Evolutionary conservation across 1,140 invertebrate species (phyloP).

Genomic region (Bombus sylvicola): DNA sequence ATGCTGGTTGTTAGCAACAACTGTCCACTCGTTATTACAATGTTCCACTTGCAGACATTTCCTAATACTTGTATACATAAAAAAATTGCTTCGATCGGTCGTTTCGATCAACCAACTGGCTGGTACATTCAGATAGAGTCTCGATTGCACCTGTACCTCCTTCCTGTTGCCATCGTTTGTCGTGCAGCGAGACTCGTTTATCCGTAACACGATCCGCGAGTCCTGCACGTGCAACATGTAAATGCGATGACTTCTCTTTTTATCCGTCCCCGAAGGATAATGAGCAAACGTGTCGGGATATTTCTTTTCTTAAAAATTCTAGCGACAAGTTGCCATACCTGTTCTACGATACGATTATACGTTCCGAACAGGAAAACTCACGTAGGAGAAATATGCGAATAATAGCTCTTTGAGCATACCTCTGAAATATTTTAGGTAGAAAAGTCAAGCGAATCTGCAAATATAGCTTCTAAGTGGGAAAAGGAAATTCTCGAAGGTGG

Average conservation of each 20-base stretch:
- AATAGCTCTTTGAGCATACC: no score
- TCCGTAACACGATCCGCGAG: conserved; percentile 65
- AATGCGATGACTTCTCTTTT: background rate
- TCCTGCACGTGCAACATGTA: conserved; percentile 52
- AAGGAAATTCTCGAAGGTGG: background rate
- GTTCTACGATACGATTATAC: background rate
- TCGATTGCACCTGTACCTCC: conserved; percentile 19
- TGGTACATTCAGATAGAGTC: background rate
- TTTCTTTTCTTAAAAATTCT: background rate
- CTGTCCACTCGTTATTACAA: no score
- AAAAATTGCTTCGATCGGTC: background rate
- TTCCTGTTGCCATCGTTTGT: conserved; percentile 53
- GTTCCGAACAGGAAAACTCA: no score
- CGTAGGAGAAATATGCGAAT: no score
- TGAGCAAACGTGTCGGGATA: background rate
- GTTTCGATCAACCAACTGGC: background rate
- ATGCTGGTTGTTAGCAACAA: background rate
- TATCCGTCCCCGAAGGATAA: background rate
- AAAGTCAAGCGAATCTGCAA: background rate
- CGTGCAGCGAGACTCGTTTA: conserved; percentile 51
- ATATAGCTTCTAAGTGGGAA: background rate
- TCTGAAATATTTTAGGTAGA: no score
- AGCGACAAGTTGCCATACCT: background rate
- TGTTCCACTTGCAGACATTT: background rate
- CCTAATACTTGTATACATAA: background rate